A percentile compares a stretch with the other conserved stretches of the same genome.
These are phyloP conservation scores for Paradoxurus hermaphroditus DNA, from an alignment of 2,113 vertebrate genomes.

Conservation along the genomic window DNA sequence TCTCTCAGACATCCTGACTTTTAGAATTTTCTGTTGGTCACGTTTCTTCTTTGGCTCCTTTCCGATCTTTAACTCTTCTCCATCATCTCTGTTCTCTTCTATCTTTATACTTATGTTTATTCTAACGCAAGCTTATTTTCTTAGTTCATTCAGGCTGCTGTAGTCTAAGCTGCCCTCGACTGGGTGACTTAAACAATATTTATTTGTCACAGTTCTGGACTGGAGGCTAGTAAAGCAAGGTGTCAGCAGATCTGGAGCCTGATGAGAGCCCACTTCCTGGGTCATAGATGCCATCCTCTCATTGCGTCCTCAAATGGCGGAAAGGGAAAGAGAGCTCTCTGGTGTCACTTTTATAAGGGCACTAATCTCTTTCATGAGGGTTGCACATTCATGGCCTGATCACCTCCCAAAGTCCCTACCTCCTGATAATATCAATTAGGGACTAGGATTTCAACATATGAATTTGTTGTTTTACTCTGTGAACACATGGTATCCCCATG, in stretches of 20 bases:
- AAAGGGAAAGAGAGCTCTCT: not conserved
- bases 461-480: not conserved
- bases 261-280: not conserved
- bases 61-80: too few species aligned
- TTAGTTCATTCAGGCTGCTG: not conserved
- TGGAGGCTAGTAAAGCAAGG: not conserved
- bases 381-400: not conserved
- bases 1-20: fast-evolving
- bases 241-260: not conserved
- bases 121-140: not conserved
- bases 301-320: too few species aligned
- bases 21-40: too few species aligned
- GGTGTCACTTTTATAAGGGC: not conserved
- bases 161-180: not conserved
- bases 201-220: not conserved
- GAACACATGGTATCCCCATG: not conserved
- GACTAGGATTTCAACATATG: not conserved
- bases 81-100: not conserved
- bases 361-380: not conserved
- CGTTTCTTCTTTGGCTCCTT: not conserved
- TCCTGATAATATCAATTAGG: not conserved
- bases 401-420: not conserved
- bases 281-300: not conserved
- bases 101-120: not conserved
- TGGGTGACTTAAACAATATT: not conserved